Evolutionary conservation across 2,797 vertebrate species (phyloP).

Genomic region (Peromyscus eremicus): DNA sequence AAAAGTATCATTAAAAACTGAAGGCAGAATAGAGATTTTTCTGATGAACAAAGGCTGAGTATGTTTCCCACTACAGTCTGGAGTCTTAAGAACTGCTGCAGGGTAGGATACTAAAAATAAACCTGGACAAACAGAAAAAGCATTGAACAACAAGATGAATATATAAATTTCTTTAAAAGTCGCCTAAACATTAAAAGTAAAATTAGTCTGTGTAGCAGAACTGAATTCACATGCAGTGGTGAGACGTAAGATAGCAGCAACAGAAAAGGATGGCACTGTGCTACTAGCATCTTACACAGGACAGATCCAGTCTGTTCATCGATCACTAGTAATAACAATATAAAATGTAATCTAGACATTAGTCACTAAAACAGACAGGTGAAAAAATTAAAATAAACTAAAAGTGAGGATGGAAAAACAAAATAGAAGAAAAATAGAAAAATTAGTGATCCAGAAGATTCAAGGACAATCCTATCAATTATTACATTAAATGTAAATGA

Average conservation of each 20-base stretch:
- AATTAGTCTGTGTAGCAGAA: background rate
- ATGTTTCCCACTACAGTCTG: no score
- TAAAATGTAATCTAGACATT: background rate
- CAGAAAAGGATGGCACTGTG: background rate
- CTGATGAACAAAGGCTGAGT: no score
- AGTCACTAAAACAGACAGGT: background rate
- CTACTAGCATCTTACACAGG: background rate
- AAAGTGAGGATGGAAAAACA: background rate
- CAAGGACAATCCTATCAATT: background rate
- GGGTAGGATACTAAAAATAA: background rate
- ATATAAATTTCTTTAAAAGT: slow-evolving; percentile 31
- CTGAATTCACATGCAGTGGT: background rate
- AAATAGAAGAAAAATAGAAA: slow-evolving; percentile 23
- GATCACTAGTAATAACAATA: background rate
- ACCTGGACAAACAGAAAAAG: background rate
- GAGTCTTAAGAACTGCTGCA: no score
- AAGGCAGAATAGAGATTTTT: no score
- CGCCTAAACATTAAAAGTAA: background rate
- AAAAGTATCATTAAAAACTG: no score
- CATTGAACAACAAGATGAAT: background rate
- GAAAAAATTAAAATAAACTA: slow-evolving; percentile 5
- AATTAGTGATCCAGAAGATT: background rate
- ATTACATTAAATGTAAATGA: slow-evolving; percentile 43
- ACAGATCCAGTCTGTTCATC: background rate
- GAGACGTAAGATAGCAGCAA: background rate